Conservation (phyloP, 2,797 vertebrate species). For the Staurois parvus region DNA sequence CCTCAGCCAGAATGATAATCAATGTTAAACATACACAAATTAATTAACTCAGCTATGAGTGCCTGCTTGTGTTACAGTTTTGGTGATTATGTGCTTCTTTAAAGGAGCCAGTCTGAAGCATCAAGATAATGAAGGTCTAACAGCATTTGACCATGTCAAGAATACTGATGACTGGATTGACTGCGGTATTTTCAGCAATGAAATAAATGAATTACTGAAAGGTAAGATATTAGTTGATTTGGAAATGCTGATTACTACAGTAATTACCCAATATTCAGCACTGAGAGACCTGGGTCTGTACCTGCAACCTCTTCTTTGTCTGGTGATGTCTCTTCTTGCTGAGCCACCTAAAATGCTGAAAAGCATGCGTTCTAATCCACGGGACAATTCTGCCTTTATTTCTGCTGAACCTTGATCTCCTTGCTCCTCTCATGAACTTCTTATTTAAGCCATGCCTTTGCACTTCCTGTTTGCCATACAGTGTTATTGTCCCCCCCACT, state of each 20-base stretch:
- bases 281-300: too few relatives aligned
- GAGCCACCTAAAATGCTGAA: too few relatives aligned
- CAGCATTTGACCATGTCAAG: slow-evolving; percentile 61
- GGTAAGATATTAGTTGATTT: slow-evolving; percentile 37
- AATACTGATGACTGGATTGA: slow-evolving; percentile 56
- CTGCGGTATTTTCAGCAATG: slow-evolving; percentile 58
- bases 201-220: slow-evolving; percentile 57
- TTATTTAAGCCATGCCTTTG: too few relatives aligned
- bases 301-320: too few relatives aligned
- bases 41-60: not conserved
- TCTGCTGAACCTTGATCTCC: too few relatives aligned
- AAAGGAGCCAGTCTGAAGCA: slow-evolving; percentile 51
- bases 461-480: too few relatives aligned
- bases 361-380: too few relatives aligned
- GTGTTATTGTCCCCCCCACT: too few relatives aligned
- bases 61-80: not conserved
- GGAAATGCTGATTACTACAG: not conserved
- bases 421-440: too few relatives aligned
- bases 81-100: slow-evolving; percentile 35
- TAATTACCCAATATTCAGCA: too few relatives aligned
- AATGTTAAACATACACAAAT: slow-evolving; percentile 14
- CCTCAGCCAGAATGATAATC: not conserved
- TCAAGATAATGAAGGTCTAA: slow-evolving; percentile 40
- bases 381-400: too few relatives aligned
- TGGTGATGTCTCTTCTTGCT: too few relatives aligned